These are phyloP conservation scores for Ophion slaviceki DNA, from an alignment of 2,888 invertebrate genomes.

Conservation along the genomic window DNA sequence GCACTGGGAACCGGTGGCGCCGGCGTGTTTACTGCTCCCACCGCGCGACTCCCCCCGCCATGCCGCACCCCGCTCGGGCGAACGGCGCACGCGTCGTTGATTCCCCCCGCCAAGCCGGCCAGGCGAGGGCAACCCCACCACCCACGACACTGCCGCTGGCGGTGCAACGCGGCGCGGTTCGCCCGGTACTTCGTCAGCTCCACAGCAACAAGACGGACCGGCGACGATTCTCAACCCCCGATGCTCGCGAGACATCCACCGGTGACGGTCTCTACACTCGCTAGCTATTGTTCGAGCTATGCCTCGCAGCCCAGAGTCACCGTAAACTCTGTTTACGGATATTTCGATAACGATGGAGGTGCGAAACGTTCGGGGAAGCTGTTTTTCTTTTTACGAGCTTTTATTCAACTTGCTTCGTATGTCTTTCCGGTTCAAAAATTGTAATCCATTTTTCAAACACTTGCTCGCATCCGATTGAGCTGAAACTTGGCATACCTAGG, in stretches of 20 bases:
- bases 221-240: constrained; percentile 23
- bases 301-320: neutral
- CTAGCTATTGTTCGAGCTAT: neutral
- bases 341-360: too few species aligned
- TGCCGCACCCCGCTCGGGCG: constrained; percentile 5
- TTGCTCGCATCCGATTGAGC: too few species aligned
- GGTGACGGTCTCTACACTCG: neutral
- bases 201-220: constrained; percentile 12
- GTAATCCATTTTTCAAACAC: too few species aligned
- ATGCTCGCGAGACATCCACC: neutral
- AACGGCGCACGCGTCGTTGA: constrained; percentile 38
- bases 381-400: too few species aligned
- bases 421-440: too few species aligned
- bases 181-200: constrained; percentile 1
- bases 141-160: constrained; percentile 19
- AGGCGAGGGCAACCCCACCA: neutral
- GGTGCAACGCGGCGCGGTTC: constrained; percentile 17
- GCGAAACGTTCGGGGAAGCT: too few species aligned
- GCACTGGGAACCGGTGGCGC: constrained; percentile 77
- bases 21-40: constrained; percentile 80
- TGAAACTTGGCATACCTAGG: too few species aligned
- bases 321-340: neutral
- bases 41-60: constrained; percentile 33
- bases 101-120: constrained; percentile 1
- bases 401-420: too few species aligned